Base-by-base conservation (phyloP, 1,140 invertebrate species). In the Philotrypesis tridentata region DNA sequence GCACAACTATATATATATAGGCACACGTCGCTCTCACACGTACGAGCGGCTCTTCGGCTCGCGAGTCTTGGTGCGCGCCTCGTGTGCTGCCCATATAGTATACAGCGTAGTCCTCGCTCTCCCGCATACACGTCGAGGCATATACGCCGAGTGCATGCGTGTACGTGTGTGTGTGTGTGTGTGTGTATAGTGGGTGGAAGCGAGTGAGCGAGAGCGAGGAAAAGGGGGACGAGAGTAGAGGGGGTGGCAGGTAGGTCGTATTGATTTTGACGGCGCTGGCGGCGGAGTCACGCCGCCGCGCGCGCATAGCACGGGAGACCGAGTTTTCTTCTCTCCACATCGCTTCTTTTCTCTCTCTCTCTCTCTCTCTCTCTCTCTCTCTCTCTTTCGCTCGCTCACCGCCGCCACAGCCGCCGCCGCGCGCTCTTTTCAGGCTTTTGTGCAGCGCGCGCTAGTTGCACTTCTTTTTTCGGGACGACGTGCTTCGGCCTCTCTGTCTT, bases 251-350 rank as follows among this genome's bases (percentile, higher is more conserved):
- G 83, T 79, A 83, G 84, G 81, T 84, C 82, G 85, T 86, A 86
- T 86, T 85, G 86, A 86, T 86, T 85, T 86, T 82, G 84, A 82
- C 82, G 84, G 80, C 74, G 78, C n/a, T 61, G 31, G 48, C 31
- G 68, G 43, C 74, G 71, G 25, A 71, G 63, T 80, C 48, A 55
- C n/a, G 48, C 48, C 48, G 48, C 48, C 48, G 48, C 48, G 48
- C 48, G 48, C 48, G 48, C 48, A 55, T n/a, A 55, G 48, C 21
- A 55, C 48, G 48, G 48, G 48, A 55, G 48, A 55, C 48, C 48
- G 48, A 55, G 48, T 55, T 55, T 55, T 55, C 48, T 55, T 55
- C 48, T n/a, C 48, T 55, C 48, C 1, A 5, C 14, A 14, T n/a
- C n/a, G n/a, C n/a, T n/a, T n/a, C 40, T 43, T 3, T 43, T 14